Base-by-base conservation (phyloP, 1,140 invertebrate genomes). In the Ptiloglossa arizonensis region DNA sequence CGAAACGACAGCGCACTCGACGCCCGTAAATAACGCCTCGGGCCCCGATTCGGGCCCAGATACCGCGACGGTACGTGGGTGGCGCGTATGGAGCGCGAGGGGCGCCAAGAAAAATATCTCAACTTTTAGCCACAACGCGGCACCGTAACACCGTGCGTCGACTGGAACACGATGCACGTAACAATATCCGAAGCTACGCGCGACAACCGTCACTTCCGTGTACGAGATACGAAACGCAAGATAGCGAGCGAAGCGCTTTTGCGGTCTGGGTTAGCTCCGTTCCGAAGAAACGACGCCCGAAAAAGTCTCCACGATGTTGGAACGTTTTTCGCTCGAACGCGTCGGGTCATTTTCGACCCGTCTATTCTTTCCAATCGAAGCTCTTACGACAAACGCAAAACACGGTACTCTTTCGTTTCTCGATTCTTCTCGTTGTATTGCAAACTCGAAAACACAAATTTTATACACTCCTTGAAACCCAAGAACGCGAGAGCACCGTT, bases 161-260 rank as follows among this genome's bases (percentile, higher is more conserved):
- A 41, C 38, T 35, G 63, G 32, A 44, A 57, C n/a, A 17, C 24
- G 17, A 22, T n/a, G 44, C 29, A 44, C 32, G 60, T 59, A 50
- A 78, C 41, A 60, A 48, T 67, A 60, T 48, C 46, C 41, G 66
- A 24, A 76, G 81, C 17, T 54, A 22, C 38, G 19, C 29, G 73
- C 68, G 86, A 80, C 81, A 81, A 76, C 59, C 73, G 73, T 54
- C 79, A 85, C 79, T 89, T 89, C 87, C 86, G 87, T 83, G 70
- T 83, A 78, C 74, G 19, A n/a, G 17, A 52, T 44, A 59, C 19
- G 11, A 48, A 38, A 35, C 3, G 11, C 29, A 5, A 76, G 54
- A 44, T 46, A 68, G 9, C n/a, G 41, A n/a, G 29, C 19, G 15
- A 15, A 38, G 35, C 29, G 17, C n/a, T n/a, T 59, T 29, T 35